Base-by-base conservation (phyloP, 2,797 vertebrate species). In the Leucoraja ocellata region DNA sequence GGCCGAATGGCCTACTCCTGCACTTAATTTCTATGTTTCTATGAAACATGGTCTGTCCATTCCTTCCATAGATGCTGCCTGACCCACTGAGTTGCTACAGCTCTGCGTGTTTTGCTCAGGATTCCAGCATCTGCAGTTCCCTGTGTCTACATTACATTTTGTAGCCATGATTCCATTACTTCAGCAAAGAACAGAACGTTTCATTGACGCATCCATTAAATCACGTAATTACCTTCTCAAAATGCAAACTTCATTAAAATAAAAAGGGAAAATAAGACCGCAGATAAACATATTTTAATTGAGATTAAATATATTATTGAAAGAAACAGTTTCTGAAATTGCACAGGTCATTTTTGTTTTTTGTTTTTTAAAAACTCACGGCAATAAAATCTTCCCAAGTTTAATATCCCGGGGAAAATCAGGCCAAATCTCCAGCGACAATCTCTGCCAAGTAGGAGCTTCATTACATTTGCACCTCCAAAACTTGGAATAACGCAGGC, bases 271-370 rank as follows among this genome's bases (percentile, higher is more conserved):
- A 95, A 93, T 93, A 96, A 94, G 95, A 94, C 95, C 96, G 96
- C 95, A 95, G 96, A 96, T 96, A 96, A 96, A 96, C 95, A 94
- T 94, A 94, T 13, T 97, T 96, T 96, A 96, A 96, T 96, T 95
- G 95, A 93, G 96, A 96, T 96, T 97, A 96, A 96, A 97, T 96
- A 96, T 95, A 97, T 96, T 96, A 96, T 95, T 96, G 95, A 94
- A 96, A 96, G 94, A 92, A 92, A 92, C 95, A 94, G 23, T 95
- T 96, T 95, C 94, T 95, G 94, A 96, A 97, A 95, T 96, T 63
- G 94, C 94, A 96, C 95, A 96, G 96, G 94, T 96, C 96, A 95
- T 96, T 95, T 1, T 25, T 95, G 95, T 95, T 96, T 95, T 1
- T 25, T 95, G 95, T 95, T 96, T 96, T 93, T 94, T 93, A 95